Base-by-base conservation (phyloP, 37 sponge, comb jelly and placozoan genomes). In the Beroe ovata region DNA sequence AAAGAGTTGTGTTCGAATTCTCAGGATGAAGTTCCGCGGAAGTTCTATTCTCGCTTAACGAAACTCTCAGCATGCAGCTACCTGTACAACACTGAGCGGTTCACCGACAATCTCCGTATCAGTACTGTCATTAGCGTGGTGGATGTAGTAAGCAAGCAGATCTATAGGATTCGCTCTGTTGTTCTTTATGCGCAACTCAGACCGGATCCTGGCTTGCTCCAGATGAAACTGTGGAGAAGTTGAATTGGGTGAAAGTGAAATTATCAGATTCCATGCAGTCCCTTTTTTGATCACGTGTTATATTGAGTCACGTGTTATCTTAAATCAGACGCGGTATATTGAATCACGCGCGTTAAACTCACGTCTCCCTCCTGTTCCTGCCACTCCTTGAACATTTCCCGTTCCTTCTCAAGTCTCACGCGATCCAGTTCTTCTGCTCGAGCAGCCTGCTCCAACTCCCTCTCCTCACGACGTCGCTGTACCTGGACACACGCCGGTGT, bases 311-410 rank as follows among this genome's bases (percentile, higher is more conserved):
- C n/a, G n/a, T n/a, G n/a, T n/a, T n/a, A n/a, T n/a, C n/a, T n/a
- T n/a, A n/a, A n/a, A n/a, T n/a, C n/a, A n/a, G n/a, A n/a, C n/a
- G n/a, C n/a, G n/a, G n/a, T n/a, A n/a, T n/a, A n/a, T n/a, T n/a
- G n/a, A n/a, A n/a, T n/a, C n/a, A n/a, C n/a, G n/a, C n/a, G n/a
- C n/a, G n/a, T n/a, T n/a, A 47, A 11, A 47, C 54, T 47, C 38
- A 95, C 96, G 42, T 92, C 59, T 36, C 96, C 99, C 88, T 99
- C 99, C 64, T 99, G 95, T 29, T 93, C 64, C 59, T 94, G 94
- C 99, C 99, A 99, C 59, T 94, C 94, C 60, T 94, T 95, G 90
- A 99, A 99, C 90, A 90, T 90, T 38, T 95, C 99, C 22, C 94
- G 91, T 40, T 99, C 99, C 84, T 94, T 99, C 93, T 94, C 89